Percentiles rank a stretch among this genome's conserved stretches.
Conservation (phyloP, 2,888 invertebrate species). For the Ellobium chinense region DNA sequence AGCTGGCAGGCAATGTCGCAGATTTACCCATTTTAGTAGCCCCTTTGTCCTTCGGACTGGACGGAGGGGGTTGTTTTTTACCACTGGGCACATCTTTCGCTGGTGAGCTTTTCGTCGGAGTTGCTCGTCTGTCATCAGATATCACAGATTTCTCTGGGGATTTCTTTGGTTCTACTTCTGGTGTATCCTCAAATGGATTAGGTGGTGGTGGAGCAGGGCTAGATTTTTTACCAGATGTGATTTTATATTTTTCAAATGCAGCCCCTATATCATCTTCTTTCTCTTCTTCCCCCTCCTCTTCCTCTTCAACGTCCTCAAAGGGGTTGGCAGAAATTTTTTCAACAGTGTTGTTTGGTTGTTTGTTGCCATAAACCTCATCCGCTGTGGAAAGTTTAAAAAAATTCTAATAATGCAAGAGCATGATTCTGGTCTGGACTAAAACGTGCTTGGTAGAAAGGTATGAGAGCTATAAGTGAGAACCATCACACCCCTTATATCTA, state of each 20-base stretch:
- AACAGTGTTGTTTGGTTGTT: not conserved
- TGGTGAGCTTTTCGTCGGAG: slow-evolving; percentile 16
- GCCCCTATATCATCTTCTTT: slow-evolving; percentile 40
- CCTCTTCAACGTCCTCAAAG: slow-evolving; percentile 62
- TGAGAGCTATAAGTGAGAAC: not conserved
- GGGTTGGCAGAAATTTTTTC: slow-evolving; percentile 58
- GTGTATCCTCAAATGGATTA: slow-evolving; percentile 41
- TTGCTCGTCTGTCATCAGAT: not conserved
- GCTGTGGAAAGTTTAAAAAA: slow-evolving; percentile 19
- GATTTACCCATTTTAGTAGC: slow-evolving; percentile 34
- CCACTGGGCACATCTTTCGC: not conserved
- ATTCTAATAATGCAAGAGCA: no score
- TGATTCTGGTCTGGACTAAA: not conserved
- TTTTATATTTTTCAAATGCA: slow-evolving; percentile 38
- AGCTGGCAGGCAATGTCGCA: slow-evolving; percentile 47
- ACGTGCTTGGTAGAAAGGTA: no score
- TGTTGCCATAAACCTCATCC: slow-evolving; percentile 20
- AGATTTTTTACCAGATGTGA: not conserved
- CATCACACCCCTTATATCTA: not conserved
- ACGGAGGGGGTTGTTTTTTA: not conserved
- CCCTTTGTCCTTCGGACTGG: slow-evolving; percentile 27
- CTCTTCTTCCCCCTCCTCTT: slow-evolving; percentile 56
- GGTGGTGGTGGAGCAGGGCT: not conserved
- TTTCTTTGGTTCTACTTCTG: not conserved
- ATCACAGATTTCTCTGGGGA: not conserved